These are phyloP conservation scores for Tyto alba DNA, from an alignment of 2,113 vertebrate species.

Conservation along the genomic window DNA sequence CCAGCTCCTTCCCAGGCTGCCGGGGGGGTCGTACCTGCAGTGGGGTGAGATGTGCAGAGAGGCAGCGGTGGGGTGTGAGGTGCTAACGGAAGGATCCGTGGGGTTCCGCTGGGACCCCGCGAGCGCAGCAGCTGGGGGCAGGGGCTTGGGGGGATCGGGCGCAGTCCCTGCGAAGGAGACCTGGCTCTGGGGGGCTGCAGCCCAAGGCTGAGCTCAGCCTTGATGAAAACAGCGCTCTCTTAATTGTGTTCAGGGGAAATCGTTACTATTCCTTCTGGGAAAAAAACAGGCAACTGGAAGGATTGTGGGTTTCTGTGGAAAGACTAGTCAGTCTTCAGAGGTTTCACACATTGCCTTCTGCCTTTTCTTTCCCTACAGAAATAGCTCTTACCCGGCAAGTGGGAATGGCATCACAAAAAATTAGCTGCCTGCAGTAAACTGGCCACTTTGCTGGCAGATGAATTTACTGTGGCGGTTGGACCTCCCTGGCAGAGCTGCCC, in stretches of 20 bases:
- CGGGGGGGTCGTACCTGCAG: rapidly evolving
- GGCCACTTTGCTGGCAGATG: not conserved
- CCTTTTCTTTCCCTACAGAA: not conserved
- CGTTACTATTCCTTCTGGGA: not conserved
- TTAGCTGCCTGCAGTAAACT: not conserved
- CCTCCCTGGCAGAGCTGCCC: not conserved
- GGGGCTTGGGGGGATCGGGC: too few relatives aligned
- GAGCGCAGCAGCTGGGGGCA: too few relatives aligned
- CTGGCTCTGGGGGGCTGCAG: not conserved
- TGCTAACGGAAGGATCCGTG: rapidly evolving
- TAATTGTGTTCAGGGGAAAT: not conserved
- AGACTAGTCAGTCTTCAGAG: not conserved
- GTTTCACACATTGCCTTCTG: not conserved
- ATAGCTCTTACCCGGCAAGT: not conserved
- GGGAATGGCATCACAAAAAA: not conserved
- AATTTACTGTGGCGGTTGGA: rapidly evolving
- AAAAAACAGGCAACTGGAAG: not conserved
- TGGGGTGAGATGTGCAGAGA: rapidly evolving
- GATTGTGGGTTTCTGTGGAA: not conserved
- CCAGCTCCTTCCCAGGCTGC: not conserved
- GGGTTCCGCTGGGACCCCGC: too few relatives aligned
- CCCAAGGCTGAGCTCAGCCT: not conserved
- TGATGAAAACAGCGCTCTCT: rapidly evolving
- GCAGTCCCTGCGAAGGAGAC: rapidly evolving
- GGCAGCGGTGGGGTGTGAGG: rapidly evolving